Evolutionary conservation across 2,888 invertebrate species (phyloP), one percentile per base, ranked within the genome.

Genomic region (Teleiodes luculella): DNA sequence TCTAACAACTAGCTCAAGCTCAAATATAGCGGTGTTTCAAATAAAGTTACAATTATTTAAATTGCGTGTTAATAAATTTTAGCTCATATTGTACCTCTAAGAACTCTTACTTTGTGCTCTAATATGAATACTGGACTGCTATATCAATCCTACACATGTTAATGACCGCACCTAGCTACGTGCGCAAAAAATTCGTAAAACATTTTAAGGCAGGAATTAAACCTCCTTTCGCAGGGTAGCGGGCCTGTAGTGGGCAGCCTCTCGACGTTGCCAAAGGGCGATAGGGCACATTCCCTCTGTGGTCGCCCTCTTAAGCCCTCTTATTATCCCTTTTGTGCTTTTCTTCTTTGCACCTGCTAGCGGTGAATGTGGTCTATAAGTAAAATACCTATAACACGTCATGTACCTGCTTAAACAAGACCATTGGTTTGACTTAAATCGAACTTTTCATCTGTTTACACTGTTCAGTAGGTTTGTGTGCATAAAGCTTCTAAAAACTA

Each of bases 221-320:
- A 43, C 10, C 10, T 41, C 20, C 24, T 28, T 43, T 13, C 43
- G 20, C n/a, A 43, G 43, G 48, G 48, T 36, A 28, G 36, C 48
- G 16, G 48, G 35, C 20, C 20, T 49, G 37, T 49, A 49, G 37
- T 49, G 49, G 49, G 49, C 49, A 36, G 33, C 48, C 80, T 80
- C 63, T 62, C 70, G 61, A 55, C 58, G 10, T 62, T 64, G 61
- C 65, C 63, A 65, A 62, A 59, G 63, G 65, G 68, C 70, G 81
- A 81, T 81, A 81, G 74, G 74, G 80, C 81, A 81, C 81, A 81
- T 72, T 76, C 69, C 70, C 76, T 79, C 70, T 74, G 76, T 69
- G 71, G 68, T 62, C 70, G 65, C 66, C 60, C 66, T 67, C 73
- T 70, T 76, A 73, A 69, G 68, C 68, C 70, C 68, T 70, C 73